Evolutionary conservation across 2,113 vertebrate species (phyloP), one percentile per base, ranked within the genome.

Genomic region (Corythornis vintsioides): DNA sequence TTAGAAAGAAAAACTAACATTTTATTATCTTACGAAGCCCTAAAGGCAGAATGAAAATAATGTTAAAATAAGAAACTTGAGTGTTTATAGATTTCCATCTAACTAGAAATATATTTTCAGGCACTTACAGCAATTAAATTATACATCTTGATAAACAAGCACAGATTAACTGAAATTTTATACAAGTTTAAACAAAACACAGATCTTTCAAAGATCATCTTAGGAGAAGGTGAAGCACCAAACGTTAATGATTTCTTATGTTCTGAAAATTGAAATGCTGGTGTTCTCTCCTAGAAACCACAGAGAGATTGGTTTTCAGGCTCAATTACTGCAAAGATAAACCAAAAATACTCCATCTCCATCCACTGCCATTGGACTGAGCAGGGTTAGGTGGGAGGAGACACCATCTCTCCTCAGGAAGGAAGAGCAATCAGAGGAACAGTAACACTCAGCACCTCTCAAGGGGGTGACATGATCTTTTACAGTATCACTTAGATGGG

Each of bases 21-120:
- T 65, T 84, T 60, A 88, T 72, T 75, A 33, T 66, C 63, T 79
- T 11, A 21, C 4, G 1, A 26, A 82, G 60, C 11, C 66, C 80
- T 24, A 15, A 70, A 92, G 78, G 71, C 81, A 87, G 89, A 82
- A 73, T 40, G 66, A 92, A 92, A 89, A 82, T 29, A 24, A 82
- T 55, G 52, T 42, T 82, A 92, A 66, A 95, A 76, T 72, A 83
- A 90, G 77, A 90, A 94, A 55, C 72, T 48, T 78, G 80, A 86
- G 90, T 89, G 76, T 86, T 96, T 89, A 70, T 67, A 87, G 63
- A 70, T 82, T 82, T 92, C 70, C 66, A 79, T 73, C 55, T 83
- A 93, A 55, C 42, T 45, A 87, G 83, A 94, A 93, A 93, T 89
- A 29, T 28, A 87, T 94, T 96, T 89, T 75, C 77, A 84, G 81